A percentile compares a stretch with the other conserved stretches of the same genome.
phyloP scores from a whole-genome alignment of 2,797 vertebrate species.

The Dallia pectoralis region DNA sequence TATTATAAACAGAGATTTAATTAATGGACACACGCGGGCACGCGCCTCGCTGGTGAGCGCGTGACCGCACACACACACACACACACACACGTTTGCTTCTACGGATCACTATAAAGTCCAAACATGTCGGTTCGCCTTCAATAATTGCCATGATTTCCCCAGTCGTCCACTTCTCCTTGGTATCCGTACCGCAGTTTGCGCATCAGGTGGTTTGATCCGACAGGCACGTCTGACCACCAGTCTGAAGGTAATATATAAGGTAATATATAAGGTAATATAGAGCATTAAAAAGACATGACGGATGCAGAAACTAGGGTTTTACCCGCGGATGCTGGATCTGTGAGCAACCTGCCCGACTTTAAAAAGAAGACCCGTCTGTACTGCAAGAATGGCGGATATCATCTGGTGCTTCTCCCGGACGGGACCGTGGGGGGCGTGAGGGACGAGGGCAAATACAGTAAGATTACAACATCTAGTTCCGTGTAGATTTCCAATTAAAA shows the following conservation, averaged over 20 bases:
- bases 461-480: slow-evolving; percentile 47
- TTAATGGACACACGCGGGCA: neutral
- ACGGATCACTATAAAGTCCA: slow-evolving; percentile 2
- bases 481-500: neutral
- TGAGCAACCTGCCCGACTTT: slow-evolving; percentile 71
- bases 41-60: neutral
- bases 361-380: slow-evolving; percentile 85
- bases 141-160: slow-evolving; percentile 10
- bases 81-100: slow-evolving; percentile 3
- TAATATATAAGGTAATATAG: too few species aligned
- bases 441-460: slow-evolving; percentile 86
- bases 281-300: slow-evolving; percentile 68
- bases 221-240: neutral
- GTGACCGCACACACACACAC: neutral
- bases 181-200: neutral
- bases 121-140: slow-evolving; percentile 31
- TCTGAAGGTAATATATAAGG: neutral
- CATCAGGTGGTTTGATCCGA: neutral
- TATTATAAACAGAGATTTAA: too few species aligned
- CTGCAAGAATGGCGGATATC: slow-evolving; percentile 91
- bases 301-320: slow-evolving; percentile 76
- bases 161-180: neutral
- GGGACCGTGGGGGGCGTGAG: slow-evolving; percentile 85
- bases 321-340: slow-evolving; percentile 54
- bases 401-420: slow-evolving; percentile 85